These are phyloP conservation scores for Paradoxurus hermaphroditus DNA, from an alignment of 2,113 vertebrate genomes.

Conservation along the genomic window DNA sequence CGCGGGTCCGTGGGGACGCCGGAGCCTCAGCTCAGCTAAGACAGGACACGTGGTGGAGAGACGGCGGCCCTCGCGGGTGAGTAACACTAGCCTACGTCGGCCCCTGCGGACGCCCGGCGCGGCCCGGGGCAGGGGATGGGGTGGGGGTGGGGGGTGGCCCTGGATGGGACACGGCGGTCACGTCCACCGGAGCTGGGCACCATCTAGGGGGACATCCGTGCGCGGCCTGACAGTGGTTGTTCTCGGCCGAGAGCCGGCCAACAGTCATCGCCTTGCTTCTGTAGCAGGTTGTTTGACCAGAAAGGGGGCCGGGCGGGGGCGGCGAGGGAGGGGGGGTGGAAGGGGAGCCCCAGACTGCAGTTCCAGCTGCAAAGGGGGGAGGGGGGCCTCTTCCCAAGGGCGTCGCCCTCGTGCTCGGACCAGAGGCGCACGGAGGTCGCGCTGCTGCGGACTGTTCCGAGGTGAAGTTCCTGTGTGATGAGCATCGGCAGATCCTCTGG, in stretches of 20 bases:
- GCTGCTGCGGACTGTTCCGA: conserved; percentile 1
- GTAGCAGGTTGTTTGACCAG: conserved; percentile 83
- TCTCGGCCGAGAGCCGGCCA: conserved; percentile 81
- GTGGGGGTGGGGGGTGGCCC: conserved; percentile 7
- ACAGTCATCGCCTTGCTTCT: conserved; percentile 93
- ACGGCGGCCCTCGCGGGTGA: conserved; percentile 81
- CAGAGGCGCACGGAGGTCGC: conserved; percentile 60
- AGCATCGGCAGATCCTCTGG: conserved; percentile 58
- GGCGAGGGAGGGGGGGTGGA: conserved; percentile 69
- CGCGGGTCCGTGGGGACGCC: conserved; percentile 69
- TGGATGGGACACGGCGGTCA: conserved; percentile 72
- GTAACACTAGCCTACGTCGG: conserved; percentile 70
- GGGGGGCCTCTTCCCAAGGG: conserved; percentile 40
- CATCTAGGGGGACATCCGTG: conserved; percentile 88
- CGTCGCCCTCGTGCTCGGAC: conserved; percentile 42
- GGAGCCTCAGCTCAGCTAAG: background rate
- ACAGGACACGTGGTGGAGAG: conserved; percentile 61
- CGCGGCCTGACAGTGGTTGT: conserved; percentile 84
- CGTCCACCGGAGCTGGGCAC: conserved; percentile 83
- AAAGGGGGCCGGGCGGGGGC: conserved; percentile 71
- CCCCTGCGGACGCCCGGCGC: conserved; percentile 72
- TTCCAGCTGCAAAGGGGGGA: conserved; percentile 81
- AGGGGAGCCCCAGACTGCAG: conserved; percentile 81
- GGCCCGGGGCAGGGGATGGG: conserved; percentile 46
- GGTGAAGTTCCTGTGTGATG: background rate